These are phyloP conservation scores for Plagodis dolabraria DNA, from an alignment of 2,888 invertebrate genomes.

Conservation along the genomic window DNA sequence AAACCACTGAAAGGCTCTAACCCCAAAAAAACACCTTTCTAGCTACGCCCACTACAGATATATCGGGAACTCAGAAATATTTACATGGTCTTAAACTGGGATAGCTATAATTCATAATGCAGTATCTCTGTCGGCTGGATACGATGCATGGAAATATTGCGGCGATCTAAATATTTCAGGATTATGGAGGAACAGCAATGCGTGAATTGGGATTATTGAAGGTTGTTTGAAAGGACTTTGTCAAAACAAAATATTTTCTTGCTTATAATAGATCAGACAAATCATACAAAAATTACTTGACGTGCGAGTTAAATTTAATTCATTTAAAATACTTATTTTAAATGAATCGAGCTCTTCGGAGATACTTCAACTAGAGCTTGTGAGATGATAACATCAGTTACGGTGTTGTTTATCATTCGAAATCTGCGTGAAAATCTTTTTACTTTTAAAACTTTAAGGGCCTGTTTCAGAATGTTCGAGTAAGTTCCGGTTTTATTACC, in stretches of 20 bases:
- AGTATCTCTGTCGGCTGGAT: conserved; percentile 25
- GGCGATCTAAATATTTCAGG: conserved; percentile 8
- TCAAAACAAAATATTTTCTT: neutral
- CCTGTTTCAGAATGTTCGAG: no score
- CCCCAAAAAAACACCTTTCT: no score
- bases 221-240: neutral
- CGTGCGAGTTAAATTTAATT: no score
- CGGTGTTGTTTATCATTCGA: neutral
- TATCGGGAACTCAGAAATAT: conserved; percentile 28
- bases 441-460: no score
- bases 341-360: no score
- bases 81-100: conserved; percentile 33
- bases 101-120: conserved; percentile 35
- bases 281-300: neutral
- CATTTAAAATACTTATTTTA: no score
- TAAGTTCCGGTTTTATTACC: no score
- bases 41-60: neutral
- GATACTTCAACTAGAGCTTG: no score
- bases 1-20: no score
- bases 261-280: no score
- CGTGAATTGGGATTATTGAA: neutral
- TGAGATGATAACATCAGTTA: no score
- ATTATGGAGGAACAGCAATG: neutral
- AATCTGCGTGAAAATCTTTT: neutral
- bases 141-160: conserved; percentile 19